Evolutionary conservation across 2,113 vertebrate species (phyloP).

Genomic region (Cyprinodon variegatus): DNA sequence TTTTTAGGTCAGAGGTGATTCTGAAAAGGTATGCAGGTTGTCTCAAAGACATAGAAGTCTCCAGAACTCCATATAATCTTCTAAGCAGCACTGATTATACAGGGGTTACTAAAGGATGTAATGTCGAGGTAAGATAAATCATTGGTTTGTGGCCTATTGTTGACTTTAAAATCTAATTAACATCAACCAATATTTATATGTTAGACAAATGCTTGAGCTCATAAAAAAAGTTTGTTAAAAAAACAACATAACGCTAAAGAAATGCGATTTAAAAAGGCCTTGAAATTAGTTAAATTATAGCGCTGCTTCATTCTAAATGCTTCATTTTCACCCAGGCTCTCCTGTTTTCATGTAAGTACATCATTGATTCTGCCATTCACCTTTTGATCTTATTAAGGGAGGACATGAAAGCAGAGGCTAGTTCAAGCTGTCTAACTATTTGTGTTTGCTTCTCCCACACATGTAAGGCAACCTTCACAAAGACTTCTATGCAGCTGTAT

Average conservation of each 20-base stretch:
- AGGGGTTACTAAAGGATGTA: conserved; percentile 93
- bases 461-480: conserved; percentile 6
- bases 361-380: conserved; percentile 16
- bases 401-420: conserved; percentile 2
- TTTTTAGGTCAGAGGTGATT: conserved; percentile 89
- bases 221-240: background rate
- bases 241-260: background rate
- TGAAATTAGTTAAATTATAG: conserved; percentile 9
- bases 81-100: conserved; percentile 94
- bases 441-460: background rate
- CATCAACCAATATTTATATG: background rate
- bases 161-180: background rate
- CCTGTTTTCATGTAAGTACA: background rate
- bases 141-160: background rate
- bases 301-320: background rate
- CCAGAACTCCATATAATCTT: conserved; percentile 92
- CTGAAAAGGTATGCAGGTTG: conserved; percentile 91
- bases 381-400: background rate
- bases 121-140: conserved; percentile 83
- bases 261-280: conserved; percentile 4
- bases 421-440: background rate
- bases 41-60: conserved; percentile 95
- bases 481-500: conserved; percentile 8
- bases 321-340: background rate
- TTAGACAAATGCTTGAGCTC: background rate